Evolutionary conservation across 2,888 invertebrate genomes (phyloP), one percentile per base, ranked within the genome.

Genomic region (Trichopria drosophilae): DNA sequence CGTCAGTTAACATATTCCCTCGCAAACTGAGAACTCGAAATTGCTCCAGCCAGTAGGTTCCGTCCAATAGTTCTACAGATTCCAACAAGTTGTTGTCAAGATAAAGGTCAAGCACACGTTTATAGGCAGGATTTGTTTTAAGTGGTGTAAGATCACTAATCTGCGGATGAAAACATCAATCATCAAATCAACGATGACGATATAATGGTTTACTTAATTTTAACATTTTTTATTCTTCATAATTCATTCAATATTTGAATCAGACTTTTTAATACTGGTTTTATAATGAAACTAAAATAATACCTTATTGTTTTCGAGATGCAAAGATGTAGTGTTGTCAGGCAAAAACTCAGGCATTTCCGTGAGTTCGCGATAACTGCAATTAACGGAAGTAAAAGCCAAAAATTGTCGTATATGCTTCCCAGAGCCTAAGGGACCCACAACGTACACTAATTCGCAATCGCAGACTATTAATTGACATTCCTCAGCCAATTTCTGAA

Each of bases 11-110:
- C 64, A 80, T 78, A 71, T 92, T 93, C 31, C 85, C 85, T 32
- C 83, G 80, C 23, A 93, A 78, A 64, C 88, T 90, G n/a, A 92
- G 77, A 3, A 88, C 82, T 41, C 90, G 80, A 68, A 92, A 91
- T 42, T 84, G 82, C 22, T 83, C 80, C 58, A 92, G 80, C 90
- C 90, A 93, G 63, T 84, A 82, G 0, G 88, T 84, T 13, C 87
- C 87, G 66, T 92, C 92, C 46, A 92, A 72, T 58, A 80, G 77
- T 31, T 84, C 83, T 31, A 87, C 81, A 34, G 80, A 80, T 7
- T 82, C 79, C 41, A 93, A 82, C 36, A 78, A 78, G 72, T 93
- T 93, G 67, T 87, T 82, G 65, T 90, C 90, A 65, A 92, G 69
- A 68, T 87, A 87, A 19, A 93, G 76, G 67, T 91, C 90, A 29